Evolutionary conservation across 2,888 invertebrate species (phyloP), one percentile per base, ranked within the genome.

Genomic region (Platynereis dumerilii): DNA sequence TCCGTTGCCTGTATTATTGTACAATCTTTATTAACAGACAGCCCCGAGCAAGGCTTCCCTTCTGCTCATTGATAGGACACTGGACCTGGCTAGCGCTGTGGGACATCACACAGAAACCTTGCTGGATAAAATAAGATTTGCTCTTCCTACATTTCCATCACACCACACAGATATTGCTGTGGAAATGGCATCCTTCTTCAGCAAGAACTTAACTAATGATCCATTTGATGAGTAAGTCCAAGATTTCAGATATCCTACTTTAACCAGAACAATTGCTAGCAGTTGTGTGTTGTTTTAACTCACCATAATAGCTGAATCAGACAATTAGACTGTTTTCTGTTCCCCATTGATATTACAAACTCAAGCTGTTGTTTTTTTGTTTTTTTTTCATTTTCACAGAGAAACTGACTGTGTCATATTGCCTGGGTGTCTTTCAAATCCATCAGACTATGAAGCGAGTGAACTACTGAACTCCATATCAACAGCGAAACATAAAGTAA

Each of bases 111-210:
- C 87, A 53, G 89, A 90, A 73, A 88, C 88, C 0, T 82, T 90
- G 27, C 81, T 90, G 27, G 90, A 90, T 69, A 87, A 87, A 74
- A 86, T 90, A 58, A 84, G 89, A 78, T 83, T 86, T 22, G 22
- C 59, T 10, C 64, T 72, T 58, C 89, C 90, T 0, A 85, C 86
- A 71, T 87, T 90, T 56, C 88, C 88, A 0, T 88, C 88, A 60
- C 90, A 90, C 76, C 83, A 84, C 52, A 88, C 87, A 72, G 91
- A 91, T 75, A 87, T 90, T 2, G 87, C 88, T 12, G 87, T 91
- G 1, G 87, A 89, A 71, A 88, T 90, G 88, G 86, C 88, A n/a
- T 83, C 87, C 0, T 76, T 90, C 0, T 88, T 89, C 76, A 81
- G 34, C 34, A 34, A 34, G 34, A 12, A 34, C 5, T 7, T 34